Percentiles rank a stretch among this genome's conserved stretches.
phyloP scores from a whole-genome alignment of 2,797 vertebrate species.

The Bucorvus abyssinicus region DNA sequence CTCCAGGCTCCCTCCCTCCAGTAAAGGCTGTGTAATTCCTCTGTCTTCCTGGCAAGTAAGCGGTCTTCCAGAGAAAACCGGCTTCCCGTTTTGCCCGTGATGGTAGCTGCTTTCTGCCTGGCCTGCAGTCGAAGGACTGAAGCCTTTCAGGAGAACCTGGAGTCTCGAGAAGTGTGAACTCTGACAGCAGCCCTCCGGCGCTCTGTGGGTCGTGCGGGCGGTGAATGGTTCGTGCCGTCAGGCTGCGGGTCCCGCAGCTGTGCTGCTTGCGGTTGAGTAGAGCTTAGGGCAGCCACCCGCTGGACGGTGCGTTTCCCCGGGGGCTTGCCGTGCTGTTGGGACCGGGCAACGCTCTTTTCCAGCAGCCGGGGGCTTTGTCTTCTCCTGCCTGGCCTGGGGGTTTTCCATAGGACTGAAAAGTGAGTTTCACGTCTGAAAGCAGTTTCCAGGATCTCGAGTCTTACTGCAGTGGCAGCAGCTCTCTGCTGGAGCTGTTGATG shows the following conservation, averaged over 20 bases:
- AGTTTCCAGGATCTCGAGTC: background rate
- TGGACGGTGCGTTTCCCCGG: background rate
- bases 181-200: background rate
- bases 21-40: background rate
- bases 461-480: background rate
- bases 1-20: background rate
- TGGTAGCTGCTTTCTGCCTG: background rate
- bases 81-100: rapidly evolving
- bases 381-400: background rate
- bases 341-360: background rate
- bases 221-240: background rate
- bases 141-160: background rate
- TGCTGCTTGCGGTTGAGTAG: background rate
- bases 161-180: background rate
- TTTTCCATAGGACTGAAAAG: background rate
- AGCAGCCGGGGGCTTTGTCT: background rate
- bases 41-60: rapidly evolving
- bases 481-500: background rate
- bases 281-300: background rate
- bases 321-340: background rate
- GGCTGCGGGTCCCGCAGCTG: background rate
- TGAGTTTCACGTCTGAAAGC: background rate
- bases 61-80: background rate
- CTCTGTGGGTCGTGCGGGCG: rapidly evolving
- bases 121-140: background rate